phyloP scores from a whole-genome alignment of 2,797 vertebrate species.

The Acipenser oxyrinchus region DNA sequence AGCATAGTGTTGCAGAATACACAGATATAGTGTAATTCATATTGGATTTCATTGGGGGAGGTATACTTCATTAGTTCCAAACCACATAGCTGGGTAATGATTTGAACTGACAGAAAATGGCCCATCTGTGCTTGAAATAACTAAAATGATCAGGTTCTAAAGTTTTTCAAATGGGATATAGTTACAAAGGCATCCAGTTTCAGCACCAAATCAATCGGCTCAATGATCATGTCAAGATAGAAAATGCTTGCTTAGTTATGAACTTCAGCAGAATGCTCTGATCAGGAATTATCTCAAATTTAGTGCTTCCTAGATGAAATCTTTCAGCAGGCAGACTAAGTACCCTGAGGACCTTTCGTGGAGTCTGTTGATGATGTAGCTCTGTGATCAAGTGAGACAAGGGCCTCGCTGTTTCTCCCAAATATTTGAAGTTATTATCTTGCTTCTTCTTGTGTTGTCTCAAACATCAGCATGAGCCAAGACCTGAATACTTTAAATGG shows the following conservation, averaged over 20 bases:
- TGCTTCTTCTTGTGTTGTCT: background rate
- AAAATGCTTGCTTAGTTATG: background rate
- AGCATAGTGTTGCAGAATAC: background rate
- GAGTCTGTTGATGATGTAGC: background rate
- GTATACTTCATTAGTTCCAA: too few species aligned
- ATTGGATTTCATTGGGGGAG: too few species aligned
- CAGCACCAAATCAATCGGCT: too few species aligned
- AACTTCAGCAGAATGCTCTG: background rate
- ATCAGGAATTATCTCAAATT: background rate
- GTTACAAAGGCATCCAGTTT: too few species aligned
- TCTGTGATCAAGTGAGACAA: conserved; percentile 4
- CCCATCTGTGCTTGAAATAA: too few species aligned
- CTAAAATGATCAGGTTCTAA: too few species aligned
- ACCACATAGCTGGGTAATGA: too few species aligned
- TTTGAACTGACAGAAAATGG: too few species aligned
- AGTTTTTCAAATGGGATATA: too few species aligned
- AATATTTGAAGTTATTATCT: background rate
- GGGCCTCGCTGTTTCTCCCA: background rate
- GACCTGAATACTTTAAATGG: conserved; percentile 10
- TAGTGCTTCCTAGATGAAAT: conserved; percentile 2
- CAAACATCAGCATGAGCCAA: background rate
- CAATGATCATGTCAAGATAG: too few species aligned
- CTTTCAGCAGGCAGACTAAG: conserved; percentile 1
- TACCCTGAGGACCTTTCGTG: background rate
- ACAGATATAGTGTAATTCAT: background rate